These are phyloP conservation scores for Rotaria macrura DNA, from an alignment of 2,888 invertebrate species.

Conservation along the genomic window DNA sequence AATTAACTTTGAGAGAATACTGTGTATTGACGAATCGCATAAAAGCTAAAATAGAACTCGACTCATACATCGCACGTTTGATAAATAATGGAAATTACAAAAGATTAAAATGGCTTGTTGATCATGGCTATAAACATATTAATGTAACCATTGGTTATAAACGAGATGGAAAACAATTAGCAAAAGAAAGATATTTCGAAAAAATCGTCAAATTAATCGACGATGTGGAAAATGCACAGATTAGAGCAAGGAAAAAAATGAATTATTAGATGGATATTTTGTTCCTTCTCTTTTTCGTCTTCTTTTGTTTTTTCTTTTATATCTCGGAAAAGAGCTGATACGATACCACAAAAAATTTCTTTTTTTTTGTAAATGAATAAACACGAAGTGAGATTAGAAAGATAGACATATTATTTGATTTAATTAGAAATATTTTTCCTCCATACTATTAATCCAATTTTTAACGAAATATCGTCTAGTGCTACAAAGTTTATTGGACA, in stretches of 20 bases:
- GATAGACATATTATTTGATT: background rate
- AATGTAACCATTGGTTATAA: slow-evolving; percentile 24
- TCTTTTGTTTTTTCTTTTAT: background rate
- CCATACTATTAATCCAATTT: background rate
- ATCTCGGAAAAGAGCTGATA: no score
- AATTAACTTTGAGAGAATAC: slow-evolving; percentile 30
- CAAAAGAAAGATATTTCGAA: slow-evolving; percentile 25
- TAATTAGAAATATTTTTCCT: background rate
- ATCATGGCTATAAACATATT: slow-evolving; percentile 31
- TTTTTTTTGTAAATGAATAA: background rate
- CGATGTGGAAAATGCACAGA: slow-evolving; percentile 24
- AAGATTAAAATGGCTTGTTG: slow-evolving; percentile 24
- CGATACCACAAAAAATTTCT: background rate
- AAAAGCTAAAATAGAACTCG: slow-evolving; percentile 28
- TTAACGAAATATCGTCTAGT: background rate
- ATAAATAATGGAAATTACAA: slow-evolving; percentile 26
- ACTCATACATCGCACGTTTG: slow-evolving; percentile 25
- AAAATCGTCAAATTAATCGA: slow-evolving; percentile 33
- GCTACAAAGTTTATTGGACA: background rate
- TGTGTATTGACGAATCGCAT: slow-evolving; percentile 27
- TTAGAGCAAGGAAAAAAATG: slow-evolving; percentile 22
- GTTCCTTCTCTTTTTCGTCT: no score
- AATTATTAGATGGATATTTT: slow-evolving; percentile 25
- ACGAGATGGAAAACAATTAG: slow-evolving; percentile 24
- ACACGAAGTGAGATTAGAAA: background rate